Percentiles rank a stretch among this genome's conserved stretches.
These are phyloP conservation scores for Macrophya alboannulata DNA, from an alignment of 2,888 invertebrate genomes.

Conservation along the genomic window DNA sequence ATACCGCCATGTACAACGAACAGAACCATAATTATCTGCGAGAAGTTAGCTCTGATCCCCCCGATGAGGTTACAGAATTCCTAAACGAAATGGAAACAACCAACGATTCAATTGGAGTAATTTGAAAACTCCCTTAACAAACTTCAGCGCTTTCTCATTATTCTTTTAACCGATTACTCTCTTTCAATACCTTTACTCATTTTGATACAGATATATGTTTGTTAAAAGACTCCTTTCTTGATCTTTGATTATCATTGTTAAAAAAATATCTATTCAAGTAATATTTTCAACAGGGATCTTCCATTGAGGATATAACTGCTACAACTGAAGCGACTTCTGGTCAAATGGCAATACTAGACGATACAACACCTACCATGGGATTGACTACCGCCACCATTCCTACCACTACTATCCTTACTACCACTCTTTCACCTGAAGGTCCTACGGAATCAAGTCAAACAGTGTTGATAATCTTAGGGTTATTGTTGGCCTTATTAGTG, in stretches of 20 bases:
- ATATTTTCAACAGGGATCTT: background rate
- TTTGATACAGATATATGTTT: background rate
- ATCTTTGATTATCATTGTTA: background rate
- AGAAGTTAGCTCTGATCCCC: constrained; percentile 31
- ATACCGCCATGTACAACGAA: background rate
- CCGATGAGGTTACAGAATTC: constrained; percentile 66
- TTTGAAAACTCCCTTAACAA: background rate
- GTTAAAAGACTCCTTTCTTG: background rate
- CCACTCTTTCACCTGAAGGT: background rate
- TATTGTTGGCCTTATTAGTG: constrained; percentile 66
- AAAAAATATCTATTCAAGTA: background rate
- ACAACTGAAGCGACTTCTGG: background rate
- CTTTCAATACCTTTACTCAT: background rate
- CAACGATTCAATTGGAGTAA: constrained; percentile 66
- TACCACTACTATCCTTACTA: background rate
- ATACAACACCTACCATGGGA: background rate
- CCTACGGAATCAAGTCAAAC: constrained; percentile 53
- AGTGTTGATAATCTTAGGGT: constrained; percentile 65
- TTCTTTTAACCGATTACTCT: background rate
- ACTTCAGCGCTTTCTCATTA: background rate
- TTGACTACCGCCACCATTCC: background rate
- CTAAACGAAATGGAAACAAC: constrained; percentile 68
- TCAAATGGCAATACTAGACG: background rate
- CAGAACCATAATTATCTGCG: background rate
- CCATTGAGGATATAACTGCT: background rate